phyloP scores from a whole-genome alignment of 2,888 invertebrate species.

The Physocephala rufipes region DNA sequence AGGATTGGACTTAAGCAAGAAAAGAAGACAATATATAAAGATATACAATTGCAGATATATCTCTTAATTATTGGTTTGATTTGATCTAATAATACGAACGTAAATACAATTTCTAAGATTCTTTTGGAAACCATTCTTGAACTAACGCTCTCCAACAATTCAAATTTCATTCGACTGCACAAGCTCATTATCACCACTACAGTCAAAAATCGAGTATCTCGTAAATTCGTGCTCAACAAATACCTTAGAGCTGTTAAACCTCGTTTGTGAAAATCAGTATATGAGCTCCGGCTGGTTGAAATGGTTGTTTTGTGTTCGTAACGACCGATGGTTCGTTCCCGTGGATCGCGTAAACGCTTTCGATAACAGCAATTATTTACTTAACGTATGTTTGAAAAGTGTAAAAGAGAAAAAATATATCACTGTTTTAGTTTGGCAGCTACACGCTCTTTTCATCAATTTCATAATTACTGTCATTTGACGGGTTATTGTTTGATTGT shows the following conservation, averaged over 20 bases:
- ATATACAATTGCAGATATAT: no score
- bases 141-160: not conserved
- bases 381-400: not conserved
- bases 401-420: not conserved
- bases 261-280: constrained; percentile 25
- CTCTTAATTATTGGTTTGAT: no score
- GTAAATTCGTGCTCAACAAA: not conserved
- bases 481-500: no score
- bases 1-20: no score
- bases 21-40: no score
- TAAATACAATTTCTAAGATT: no score
- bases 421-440: not conserved
- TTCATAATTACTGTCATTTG: no score
- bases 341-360: not conserved
- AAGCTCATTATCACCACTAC: not conserved
- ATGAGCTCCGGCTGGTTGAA: constrained; percentile 19
- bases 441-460: no score
- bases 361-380: not conserved
- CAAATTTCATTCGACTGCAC: not conserved
- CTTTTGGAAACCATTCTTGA: not conserved
- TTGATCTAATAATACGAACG: no score
- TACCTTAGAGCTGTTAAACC: constrained; percentile 15
- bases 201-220: not conserved
- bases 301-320: constrained; percentile 12
- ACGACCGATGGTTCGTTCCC: not conserved